phyloP scores from a whole-genome alignment of 2,888 invertebrate genomes.

The Vesta saturnalis region DNA sequence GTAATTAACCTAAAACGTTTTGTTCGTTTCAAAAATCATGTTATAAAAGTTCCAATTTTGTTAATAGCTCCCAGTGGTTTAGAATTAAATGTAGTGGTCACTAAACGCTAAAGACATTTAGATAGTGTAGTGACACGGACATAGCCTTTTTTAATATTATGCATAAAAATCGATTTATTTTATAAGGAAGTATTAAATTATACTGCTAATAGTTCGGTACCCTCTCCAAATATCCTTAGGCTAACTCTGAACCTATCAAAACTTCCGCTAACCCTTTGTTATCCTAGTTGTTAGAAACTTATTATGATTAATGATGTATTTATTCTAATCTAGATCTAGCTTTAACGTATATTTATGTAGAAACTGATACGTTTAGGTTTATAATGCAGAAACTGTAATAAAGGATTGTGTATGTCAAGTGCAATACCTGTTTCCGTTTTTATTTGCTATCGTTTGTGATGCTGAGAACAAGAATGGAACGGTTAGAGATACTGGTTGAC shows the following conservation, averaged over 20 bases:
- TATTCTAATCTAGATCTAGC: not conserved
- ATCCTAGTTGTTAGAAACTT: conserved; percentile 4
- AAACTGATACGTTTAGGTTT: no score
- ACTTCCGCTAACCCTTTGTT: conserved; percentile 8
- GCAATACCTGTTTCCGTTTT: no score
- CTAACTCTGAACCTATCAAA: not conserved
- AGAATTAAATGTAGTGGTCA: not conserved
- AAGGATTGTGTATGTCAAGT: no score
- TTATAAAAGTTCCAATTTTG: not conserved
- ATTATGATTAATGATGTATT: not conserved
- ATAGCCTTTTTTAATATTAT: not conserved
- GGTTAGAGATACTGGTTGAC: no score
- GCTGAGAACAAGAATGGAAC: no score
- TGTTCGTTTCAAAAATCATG: not conserved
- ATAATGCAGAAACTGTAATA: no score
- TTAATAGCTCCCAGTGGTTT: conserved; percentile 1
- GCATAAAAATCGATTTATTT: not conserved
- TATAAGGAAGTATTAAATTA: not conserved
- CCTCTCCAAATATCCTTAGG: not conserved
- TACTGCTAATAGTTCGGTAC: not conserved
- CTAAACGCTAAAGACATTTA: conserved; percentile 1
- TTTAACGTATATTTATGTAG: not conserved
- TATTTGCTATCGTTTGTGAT: no score
- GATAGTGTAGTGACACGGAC: not conserved
- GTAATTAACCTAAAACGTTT: not conserved